phyloP scores from a whole-genome alignment of 2,113 vertebrate genomes.

The Ramphastos sulfuratus region DNA sequence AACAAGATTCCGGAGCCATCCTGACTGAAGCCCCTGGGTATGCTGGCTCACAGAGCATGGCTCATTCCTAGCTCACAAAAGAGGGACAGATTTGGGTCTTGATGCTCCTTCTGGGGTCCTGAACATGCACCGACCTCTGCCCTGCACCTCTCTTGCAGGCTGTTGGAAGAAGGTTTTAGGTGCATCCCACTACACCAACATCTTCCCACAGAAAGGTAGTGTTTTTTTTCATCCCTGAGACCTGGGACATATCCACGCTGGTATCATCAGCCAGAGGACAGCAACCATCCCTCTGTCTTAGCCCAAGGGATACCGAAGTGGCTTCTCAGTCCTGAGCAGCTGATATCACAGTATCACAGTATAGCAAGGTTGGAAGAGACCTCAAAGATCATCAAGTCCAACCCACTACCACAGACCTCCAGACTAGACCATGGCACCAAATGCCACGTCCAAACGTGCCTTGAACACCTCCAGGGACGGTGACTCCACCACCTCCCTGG shows the following conservation, averaged over 20 bases:
- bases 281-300: neutral
- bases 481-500: too few relatives aligned
- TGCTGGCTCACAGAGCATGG: neutral
- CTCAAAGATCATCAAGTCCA: too few relatives aligned
- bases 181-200: neutral
- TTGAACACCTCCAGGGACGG: too few relatives aligned
- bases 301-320: neutral
- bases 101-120: neutral
- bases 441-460: too few relatives aligned
- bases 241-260: neutral
- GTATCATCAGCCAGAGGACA: neutral
- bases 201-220: neutral
- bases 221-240: neutral
- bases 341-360: too few relatives aligned
- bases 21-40: neutral
- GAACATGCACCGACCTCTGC: neutral
- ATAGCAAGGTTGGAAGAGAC: too few relatives aligned
- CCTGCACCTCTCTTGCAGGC: neutral
- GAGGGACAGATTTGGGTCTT: neutral
- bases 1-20: neutral
- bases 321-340: neutral
- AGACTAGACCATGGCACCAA: too few relatives aligned
- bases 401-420: too few relatives aligned
- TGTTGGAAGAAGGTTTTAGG: neutral
- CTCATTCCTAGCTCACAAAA: neutral